phyloP scores from a whole-genome alignment of 2,797 vertebrate species.

The Bradypus variegatus region DNA sequence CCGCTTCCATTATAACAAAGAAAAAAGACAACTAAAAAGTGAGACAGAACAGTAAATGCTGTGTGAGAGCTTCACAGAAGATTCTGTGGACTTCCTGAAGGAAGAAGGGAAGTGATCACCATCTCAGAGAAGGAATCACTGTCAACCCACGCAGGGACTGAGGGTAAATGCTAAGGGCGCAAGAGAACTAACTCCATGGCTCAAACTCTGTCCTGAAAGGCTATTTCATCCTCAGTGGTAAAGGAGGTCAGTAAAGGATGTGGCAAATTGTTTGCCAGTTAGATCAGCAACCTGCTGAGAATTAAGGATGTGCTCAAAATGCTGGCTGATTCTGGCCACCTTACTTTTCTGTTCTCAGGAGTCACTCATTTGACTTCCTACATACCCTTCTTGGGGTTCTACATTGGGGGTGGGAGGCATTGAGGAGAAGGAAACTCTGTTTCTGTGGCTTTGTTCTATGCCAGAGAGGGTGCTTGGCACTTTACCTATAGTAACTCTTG shows the following conservation, averaged over 20 bases:
- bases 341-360: not conserved
- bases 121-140: not conserved
- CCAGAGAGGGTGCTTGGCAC: not conserved
- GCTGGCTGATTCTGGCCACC: not conserved
- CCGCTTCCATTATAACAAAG: not conserved
- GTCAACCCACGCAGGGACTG: too few species aligned
- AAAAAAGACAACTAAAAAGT: not conserved
- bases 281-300: not conserved
- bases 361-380: not conserved
- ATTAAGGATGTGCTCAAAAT: not conserved
- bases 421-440: not conserved
- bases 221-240: not conserved
- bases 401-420: fast-evolving
- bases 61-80: not conserved
- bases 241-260: not conserved
- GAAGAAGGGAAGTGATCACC: not conserved
- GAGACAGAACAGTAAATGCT: not conserved
- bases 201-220: too few species aligned
- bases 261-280: not conserved
- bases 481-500: not conserved
- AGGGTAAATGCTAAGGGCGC: not conserved
- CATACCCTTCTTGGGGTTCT: not conserved
- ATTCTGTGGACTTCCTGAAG: not conserved
- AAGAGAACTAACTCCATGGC: not conserved
- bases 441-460: not conserved